Evolutionary conservation across 2,797 vertebrate genomes (phyloP).

Genomic region (Poeciliopsis turneri): DNA sequence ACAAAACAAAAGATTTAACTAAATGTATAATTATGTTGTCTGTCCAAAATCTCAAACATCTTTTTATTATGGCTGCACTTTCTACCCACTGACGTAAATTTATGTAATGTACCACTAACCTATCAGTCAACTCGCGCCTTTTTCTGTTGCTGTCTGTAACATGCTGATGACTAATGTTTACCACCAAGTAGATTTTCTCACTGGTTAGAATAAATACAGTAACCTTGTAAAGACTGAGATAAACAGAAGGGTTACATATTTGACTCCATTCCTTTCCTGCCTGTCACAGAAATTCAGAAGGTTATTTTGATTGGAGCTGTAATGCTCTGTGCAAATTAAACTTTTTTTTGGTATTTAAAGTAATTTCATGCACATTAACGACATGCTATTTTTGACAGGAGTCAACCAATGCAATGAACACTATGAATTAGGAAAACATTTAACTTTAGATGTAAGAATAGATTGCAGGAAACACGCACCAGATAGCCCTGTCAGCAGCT

Average conservation of each 20-base stretch:
- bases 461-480: constrained; percentile 46
- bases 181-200: no score
- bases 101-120: no score
- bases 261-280: not conserved
- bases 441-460: constrained; percentile 38
- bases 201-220: no score
- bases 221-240: no score
- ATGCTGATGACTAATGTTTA: no score
- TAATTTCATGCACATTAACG: constrained; percentile 8
- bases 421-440: constrained; percentile 27
- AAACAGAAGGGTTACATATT: not conserved
- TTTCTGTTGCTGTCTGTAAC: no score
- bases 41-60: no score
- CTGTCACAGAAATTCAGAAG: not conserved
- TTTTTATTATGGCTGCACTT: no score
- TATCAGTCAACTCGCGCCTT: no score
- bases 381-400: constrained; percentile 13
- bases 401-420: not conserved
- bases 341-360: not conserved
- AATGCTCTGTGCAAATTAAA: not conserved
- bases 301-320: not conserved
- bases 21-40: no score
- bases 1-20: no score
- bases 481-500: constrained; percentile 67
- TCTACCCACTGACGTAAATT: no score